A percentile compares a stretch with the other conserved stretches of the same genome.
Evolutionary conservation across 2,113 vertebrate species (phyloP).

Genomic region (Pelodiscus sinensis): DNA sequence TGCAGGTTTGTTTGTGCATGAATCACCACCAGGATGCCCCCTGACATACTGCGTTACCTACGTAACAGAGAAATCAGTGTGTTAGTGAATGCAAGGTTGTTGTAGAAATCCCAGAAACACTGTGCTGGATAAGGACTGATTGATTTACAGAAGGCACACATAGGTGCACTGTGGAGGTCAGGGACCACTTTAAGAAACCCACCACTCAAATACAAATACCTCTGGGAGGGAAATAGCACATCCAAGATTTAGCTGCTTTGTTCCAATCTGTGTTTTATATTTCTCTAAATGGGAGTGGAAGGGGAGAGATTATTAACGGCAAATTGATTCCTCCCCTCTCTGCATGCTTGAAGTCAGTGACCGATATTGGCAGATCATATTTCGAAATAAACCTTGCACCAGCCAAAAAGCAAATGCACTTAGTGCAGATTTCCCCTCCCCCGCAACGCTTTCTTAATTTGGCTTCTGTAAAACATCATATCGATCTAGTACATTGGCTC

Average conservation of each 20-base stretch:
- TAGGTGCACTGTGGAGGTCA: not conserved
- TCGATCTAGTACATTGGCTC: not conserved
- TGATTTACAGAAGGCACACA: not conserved
- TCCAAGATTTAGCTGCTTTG: not conserved
- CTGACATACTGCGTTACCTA: not conserved
- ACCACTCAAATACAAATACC: not conserved
- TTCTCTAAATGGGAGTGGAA: not conserved
- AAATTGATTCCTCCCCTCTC: slow-evolving; percentile 10
- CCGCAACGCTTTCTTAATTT: slow-evolving; percentile 32
- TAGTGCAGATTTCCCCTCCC: not conserved
- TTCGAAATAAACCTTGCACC: not conserved
- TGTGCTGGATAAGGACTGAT: not conserved
- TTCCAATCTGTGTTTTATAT: not conserved
- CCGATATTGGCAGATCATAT: slow-evolving; percentile 35
- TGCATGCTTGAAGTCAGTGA: not conserved
- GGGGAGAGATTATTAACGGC: slow-evolving; percentile 32
- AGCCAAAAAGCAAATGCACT: slow-evolving; percentile 31
- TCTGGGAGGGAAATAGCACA: not conserved
- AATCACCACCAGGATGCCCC: not conserved
- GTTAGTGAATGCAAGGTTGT: not conserved
- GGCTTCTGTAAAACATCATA: not conserved
- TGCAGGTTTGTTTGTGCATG: not conserved
- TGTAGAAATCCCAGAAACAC: not conserved
- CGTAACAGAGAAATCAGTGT: not conserved
- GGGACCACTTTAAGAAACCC: not conserved